phyloP scores from a whole-genome alignment of 1,140 invertebrate species.

The Capitella teleta region DNA sequence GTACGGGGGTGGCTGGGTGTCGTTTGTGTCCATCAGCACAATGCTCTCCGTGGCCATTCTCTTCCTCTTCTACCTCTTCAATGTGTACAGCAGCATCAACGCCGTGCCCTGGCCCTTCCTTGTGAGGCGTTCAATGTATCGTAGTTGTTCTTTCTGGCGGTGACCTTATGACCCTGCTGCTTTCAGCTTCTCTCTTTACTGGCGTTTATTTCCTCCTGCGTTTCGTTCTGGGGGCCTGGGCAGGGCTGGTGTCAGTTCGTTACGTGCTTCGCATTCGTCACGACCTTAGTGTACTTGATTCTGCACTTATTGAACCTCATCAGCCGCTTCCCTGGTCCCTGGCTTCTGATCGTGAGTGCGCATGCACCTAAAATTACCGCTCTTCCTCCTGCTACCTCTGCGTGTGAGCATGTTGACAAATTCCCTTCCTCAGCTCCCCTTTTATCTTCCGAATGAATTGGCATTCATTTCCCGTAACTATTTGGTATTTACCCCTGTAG shows the following conservation, averaged over 20 bases:
- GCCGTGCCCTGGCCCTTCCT: slow-evolving; percentile 66
- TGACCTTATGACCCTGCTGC: neutral
- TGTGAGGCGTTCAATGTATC: slow-evolving; percentile 50
- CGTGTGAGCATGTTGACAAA: too few species aligned
- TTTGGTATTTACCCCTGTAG: neutral
- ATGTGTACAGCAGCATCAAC: slow-evolving; percentile 70
- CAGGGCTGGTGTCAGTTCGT: slow-evolving; percentile 65
- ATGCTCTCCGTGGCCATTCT: slow-evolving; percentile 73
- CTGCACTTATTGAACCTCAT: slow-evolving; percentile 76
- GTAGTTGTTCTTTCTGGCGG: too few species aligned
- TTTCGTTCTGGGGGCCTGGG: slow-evolving; percentile 19
- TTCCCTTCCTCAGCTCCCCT: neutral
- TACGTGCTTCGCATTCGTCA: slow-evolving; percentile 73
- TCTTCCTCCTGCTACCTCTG: too few species aligned
- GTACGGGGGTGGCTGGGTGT: slow-evolving; percentile 53
- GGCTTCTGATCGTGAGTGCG: slow-evolving; percentile 66
- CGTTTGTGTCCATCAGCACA: slow-evolving; percentile 68
- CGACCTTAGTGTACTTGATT: slow-evolving; percentile 64
- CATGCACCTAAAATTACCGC: too few species aligned
- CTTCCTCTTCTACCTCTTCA: slow-evolving; percentile 69
- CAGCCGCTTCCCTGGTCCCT: slow-evolving; percentile 64
- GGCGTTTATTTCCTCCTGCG: slow-evolving; percentile 65
- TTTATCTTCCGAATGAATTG: slow-evolving; percentile 1
- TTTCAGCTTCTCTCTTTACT: slow-evolving; percentile 63
- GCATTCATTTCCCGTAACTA: neutral